Base-by-base conservation (phyloP, 2,797 vertebrate genomes). In the Chrysocyon brachyurus region DNA sequence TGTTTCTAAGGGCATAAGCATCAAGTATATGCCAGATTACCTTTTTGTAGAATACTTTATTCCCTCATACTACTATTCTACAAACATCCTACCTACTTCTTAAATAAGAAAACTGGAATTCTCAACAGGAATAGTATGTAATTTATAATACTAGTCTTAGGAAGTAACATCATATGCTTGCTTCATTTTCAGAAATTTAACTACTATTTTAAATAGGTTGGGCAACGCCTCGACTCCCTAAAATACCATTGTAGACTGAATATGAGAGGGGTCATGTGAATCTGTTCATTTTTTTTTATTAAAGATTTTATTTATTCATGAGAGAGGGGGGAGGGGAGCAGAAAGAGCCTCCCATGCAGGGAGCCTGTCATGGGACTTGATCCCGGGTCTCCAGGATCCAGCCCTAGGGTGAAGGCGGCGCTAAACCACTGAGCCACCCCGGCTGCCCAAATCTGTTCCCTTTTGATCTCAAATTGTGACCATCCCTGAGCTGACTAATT, bases 181-280 rank as follows among this genome's bases (percentile, higher is more conserved):
- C 31, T 95, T 92, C 68, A 86, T 82, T 96, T 96, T 87, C 46
- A 91, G 56, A 92, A 85, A 87, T 77, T 84, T 63, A 88, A 72
- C 31, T 97, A 59, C 46, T 73, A 73, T n/a, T 96, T 95, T 54
- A 85, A 56, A 72, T 33, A 92, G 36, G 15, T 14, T 78, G 61
- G 24, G 21, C 26, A 59, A 31, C 6, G 4, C 36, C 19, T 26
- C 56, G 12, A 16, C 9, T 26, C 12, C 22, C 28, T 59, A 16
- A 89, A 88, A 54, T 86, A 83, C 31, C 36, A 63, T 24, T 24
- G 79, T 12, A 91, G 64, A n/a, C 56, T 22, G 28, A 86, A 15
- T 73, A 49, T 72, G 84, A 90, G 17, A 52, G 11, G 24, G 26
- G 21, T 28, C 24, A 5, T 66, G 61, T n/a, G n/a, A 22, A 40